Evolutionary conservation across 35 echinoderm and acorn worm genomes (phyloP).

Genomic region (Holothuria glaberrima): DNA sequence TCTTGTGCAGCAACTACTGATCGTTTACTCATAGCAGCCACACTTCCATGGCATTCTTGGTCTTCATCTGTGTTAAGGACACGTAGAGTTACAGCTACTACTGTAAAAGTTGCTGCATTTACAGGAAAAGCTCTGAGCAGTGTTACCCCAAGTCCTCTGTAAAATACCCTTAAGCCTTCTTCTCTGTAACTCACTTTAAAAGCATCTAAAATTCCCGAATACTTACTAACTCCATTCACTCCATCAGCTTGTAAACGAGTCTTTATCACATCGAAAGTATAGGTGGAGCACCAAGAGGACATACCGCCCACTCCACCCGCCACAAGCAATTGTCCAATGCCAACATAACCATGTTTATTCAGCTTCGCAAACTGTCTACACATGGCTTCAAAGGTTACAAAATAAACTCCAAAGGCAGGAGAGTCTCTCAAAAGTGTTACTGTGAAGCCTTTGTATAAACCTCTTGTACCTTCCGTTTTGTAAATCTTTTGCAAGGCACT

Average conservation of each 20-base stretch:
- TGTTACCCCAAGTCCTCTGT: slow-evolving; percentile 78
- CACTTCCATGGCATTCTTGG: slow-evolving; percentile 32
- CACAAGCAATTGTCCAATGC: slow-evolving; percentile 66
- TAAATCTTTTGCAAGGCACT: slow-evolving; percentile 74
- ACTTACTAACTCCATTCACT: slow-evolving; percentile 68
- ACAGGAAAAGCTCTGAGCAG: slow-evolving; percentile 92
- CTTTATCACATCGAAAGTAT: slow-evolving; percentile 84
- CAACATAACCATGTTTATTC: slow-evolving; percentile 64
- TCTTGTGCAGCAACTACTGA: slow-evolving; percentile 41
- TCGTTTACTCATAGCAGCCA: slow-evolving; percentile 31
- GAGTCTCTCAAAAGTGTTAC: slow-evolving; percentile 81
- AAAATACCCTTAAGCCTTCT: slow-evolving; percentile 74
- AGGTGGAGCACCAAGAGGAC: slow-evolving; percentile 79
- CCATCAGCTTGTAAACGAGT: slow-evolving; percentile 90
- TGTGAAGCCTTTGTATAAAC: slow-evolving; percentile 73
- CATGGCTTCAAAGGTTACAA: slow-evolving; percentile 76
- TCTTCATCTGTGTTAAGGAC: slow-evolving; percentile 50
- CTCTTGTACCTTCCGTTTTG: slow-evolving; percentile 70
- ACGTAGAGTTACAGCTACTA: slow-evolving; percentile 71
- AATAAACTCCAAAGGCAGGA: slow-evolving; percentile 86
- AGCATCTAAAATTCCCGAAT: slow-evolving; percentile 74
- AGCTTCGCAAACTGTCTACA: slow-evolving; percentile 70
- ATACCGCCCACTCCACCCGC: slow-evolving; percentile 88
- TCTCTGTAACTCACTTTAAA: slow-evolving; percentile 64
- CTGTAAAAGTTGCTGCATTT: slow-evolving; percentile 95